Percentiles rank a stretch among this genome's conserved stretches.
Conservation (phyloP, 1,140 invertebrate species). For the Papilio helenus region DNA sequence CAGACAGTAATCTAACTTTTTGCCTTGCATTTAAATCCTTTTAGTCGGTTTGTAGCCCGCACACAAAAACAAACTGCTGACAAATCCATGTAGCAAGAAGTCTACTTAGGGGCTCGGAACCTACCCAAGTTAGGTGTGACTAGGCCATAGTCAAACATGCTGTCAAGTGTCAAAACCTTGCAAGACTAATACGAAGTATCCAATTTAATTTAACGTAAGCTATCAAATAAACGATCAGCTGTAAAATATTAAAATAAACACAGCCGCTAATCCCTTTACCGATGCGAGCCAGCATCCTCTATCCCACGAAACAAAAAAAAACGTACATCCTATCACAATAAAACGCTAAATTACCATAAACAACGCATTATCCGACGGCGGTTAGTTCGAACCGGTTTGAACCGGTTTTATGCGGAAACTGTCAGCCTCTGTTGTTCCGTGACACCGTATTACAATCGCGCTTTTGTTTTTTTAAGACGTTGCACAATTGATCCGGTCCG, state of each 20-base stretch:
- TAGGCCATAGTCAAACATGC: too few relatives aligned
- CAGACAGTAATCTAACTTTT: too few relatives aligned
- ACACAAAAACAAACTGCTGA: too few relatives aligned
- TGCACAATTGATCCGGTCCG: constrained; percentile 56
- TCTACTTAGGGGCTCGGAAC: too few relatives aligned
- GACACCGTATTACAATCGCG: constrained; percentile 68
- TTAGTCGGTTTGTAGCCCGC: too few relatives aligned
- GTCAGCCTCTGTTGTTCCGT: constrained; percentile 59
- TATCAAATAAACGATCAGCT: constrained; percentile 20
- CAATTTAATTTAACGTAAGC: background rate
- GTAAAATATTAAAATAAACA: constrained; percentile 45
- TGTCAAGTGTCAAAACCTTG: background rate
- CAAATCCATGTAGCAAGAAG: too few relatives aligned
- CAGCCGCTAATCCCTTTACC: constrained; percentile 69
- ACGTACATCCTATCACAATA: constrained; percentile 62
- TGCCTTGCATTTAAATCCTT: too few relatives aligned
- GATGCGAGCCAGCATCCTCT: constrained; percentile 56
- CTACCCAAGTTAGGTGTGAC: too few relatives aligned
- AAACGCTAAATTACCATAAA: constrained; percentile 78
- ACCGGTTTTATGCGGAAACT: constrained; percentile 71
- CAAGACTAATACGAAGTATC: background rate
- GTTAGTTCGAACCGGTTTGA: constrained; percentile 57
- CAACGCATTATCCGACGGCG: constrained; percentile 70
- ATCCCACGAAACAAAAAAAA: constrained; percentile 64
- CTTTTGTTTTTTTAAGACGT: constrained; percentile 67